These are phyloP conservation scores for Colaptes auratus DNA, from an alignment of 2,113 vertebrate genomes.

Conservation along the genomic window DNA sequence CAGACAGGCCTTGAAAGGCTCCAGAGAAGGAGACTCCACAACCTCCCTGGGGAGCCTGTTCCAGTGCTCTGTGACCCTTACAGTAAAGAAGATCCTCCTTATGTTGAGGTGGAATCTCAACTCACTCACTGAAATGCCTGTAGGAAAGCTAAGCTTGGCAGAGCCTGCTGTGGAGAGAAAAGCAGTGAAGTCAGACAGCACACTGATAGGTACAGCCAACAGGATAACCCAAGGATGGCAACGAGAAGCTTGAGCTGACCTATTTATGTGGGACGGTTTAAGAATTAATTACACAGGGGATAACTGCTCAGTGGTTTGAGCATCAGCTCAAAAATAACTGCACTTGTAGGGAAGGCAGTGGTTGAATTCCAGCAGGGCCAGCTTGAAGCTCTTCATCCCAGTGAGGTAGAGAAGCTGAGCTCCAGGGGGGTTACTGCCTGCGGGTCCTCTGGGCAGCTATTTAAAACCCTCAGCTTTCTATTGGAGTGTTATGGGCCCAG, in stretches of 20 bases:
- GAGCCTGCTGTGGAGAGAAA: neutral
- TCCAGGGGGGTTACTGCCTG: neutral
- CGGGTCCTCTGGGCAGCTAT: neutral
- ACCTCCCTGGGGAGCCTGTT: too few species aligned
- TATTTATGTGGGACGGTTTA: neutral
- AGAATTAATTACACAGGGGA: neutral
- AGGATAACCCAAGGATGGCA: neutral
- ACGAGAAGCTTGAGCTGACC: neutral
- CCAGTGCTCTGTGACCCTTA: too few species aligned
- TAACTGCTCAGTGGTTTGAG: neutral
- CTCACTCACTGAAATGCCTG: neutral
- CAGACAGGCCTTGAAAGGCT: too few species aligned
- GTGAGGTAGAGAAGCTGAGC: neutral
- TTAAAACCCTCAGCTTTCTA: neutral
- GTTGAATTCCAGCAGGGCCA: neutral
- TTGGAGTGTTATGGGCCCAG: rapidly evolving
- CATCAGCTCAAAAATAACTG: neutral
- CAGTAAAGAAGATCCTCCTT: too few species aligned
- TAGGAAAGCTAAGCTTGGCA: neutral
- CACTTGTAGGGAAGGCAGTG: neutral
- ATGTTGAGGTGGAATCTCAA: too few species aligned
- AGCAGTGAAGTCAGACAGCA: neutral
- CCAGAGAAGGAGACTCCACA: too few species aligned
- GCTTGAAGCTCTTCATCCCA: neutral
- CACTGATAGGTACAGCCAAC: neutral